Conservation (phyloP, 2,113 vertebrate genomes). For the Corythornis vintsioides region DNA sequence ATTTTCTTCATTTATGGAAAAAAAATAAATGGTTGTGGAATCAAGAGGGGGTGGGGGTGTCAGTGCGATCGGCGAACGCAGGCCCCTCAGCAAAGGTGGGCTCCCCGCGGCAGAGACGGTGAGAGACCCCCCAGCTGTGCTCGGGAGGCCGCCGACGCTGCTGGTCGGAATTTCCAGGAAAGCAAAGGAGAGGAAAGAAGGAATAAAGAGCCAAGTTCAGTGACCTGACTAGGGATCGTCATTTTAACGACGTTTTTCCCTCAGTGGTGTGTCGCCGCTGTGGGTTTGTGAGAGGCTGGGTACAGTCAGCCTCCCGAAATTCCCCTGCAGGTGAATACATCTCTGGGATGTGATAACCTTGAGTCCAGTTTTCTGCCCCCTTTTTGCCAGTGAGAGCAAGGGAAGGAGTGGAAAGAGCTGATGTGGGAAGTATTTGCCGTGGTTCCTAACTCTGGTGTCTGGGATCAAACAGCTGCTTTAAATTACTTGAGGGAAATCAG, state of each 20-base stretch:
- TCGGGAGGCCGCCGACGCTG: rapidly evolving
- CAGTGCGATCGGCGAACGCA: not conserved
- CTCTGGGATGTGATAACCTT: not conserved
- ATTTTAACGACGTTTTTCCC: rapidly evolving
- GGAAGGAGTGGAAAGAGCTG: not conserved
- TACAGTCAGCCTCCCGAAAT: not conserved
- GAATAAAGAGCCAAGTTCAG: not conserved
- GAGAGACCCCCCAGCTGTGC: rapidly evolving
- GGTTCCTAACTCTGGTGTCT: not conserved
- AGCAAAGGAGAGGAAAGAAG: not conserved
- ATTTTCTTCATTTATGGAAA: no score
- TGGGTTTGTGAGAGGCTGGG: not conserved
- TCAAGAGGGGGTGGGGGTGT: not conserved
- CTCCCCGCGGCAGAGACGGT: no score
- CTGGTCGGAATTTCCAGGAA: not conserved
- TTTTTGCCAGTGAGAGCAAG: not conserved
- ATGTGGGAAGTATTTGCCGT: not conserved
- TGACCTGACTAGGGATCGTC: no score
- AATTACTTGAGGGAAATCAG: not conserved
- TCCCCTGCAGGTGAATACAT: not conserved
- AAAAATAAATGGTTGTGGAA: not conserved
- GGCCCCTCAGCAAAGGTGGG: not conserved
- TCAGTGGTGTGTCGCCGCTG: rapidly evolving
- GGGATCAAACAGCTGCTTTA: not conserved
- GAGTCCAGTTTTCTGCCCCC: not conserved